A percentile compares a stretch with the other conserved stretches of the same genome.
Evolutionary conservation across 2,113 vertebrate genomes (phyloP).

Genomic region (Phainopepla nitens): DNA sequence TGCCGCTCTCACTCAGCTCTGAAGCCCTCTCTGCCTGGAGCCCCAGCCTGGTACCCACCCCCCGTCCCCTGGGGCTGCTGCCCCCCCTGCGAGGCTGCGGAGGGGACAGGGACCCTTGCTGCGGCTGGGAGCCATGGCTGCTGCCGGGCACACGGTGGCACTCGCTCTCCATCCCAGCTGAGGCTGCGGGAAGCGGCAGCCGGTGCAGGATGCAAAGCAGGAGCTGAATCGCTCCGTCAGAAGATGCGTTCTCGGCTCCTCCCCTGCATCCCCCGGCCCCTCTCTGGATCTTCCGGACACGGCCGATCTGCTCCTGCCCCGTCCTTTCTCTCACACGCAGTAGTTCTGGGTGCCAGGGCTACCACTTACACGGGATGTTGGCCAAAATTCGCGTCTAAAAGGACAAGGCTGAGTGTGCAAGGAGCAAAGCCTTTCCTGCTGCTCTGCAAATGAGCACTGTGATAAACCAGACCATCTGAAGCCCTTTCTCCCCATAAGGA

Average conservation of each 20-base stretch:
- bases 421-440: background rate
- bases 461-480: background rate
- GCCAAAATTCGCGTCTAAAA: background rate
- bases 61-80: background rate
- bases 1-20: background rate
- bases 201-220: rapidly evolving
- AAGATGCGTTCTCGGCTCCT: rapidly evolving
- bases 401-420: rapidly evolving
- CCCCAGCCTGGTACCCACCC: rapidly evolving
- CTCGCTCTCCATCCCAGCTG: background rate
- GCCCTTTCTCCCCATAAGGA: background rate
- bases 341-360: background rate
- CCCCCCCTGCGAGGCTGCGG: background rate
- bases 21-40: rapidly evolving
- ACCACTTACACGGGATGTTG: rapidly evolving
- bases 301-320: background rate
- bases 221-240: rapidly evolving
- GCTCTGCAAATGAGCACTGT: background rate
- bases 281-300: background rate
- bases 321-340: background rate
- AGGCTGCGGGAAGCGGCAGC: background rate
- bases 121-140: background rate
- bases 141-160: conserved; percentile 38
- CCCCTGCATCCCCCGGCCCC: background rate
- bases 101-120: background rate